Percentiles rank a stretch among this genome's conserved stretches.
Conservation (phyloP, 2,113 vertebrate species). For the Tetrax tetrax region DNA sequence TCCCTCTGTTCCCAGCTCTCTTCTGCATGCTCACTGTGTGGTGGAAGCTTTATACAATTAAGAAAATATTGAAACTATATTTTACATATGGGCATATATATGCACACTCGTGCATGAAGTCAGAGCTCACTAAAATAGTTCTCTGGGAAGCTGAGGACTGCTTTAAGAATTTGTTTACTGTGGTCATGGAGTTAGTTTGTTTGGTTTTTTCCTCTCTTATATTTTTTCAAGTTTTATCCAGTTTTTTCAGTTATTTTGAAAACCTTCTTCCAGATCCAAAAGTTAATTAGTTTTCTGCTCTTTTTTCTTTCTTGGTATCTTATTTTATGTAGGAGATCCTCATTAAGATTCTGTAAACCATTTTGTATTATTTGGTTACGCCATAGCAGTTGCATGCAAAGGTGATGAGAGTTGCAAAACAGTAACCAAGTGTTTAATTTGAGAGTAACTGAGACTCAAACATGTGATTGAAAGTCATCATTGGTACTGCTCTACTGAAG, state of each 20-base stretch:
- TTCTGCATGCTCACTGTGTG: not conserved
- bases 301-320: not conserved
- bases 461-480: too few species aligned
- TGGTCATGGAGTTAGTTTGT: not conserved
- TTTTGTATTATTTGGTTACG: not conserved
- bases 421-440: not conserved
- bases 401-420: not conserved
- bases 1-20: not conserved
- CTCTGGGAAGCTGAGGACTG: not conserved
- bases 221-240: not conserved
- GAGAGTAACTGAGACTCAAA: not conserved
- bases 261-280: not conserved
- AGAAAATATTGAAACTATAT: not conserved
- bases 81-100: rapidly evolving
- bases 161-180: not conserved
- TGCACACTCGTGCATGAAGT: not conserved
- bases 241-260: not conserved
- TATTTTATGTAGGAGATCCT: not conserved
- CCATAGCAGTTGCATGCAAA: not conserved
- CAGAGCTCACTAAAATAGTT: not conserved
- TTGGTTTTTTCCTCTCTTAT: not conserved
- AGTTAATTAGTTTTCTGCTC: not conserved
- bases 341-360: not conserved
- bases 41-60: not conserved
- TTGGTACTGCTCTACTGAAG: not conserved